phyloP scores from a whole-genome alignment of 2,797 vertebrate genomes.

The Tenualosa ilisha region DNA sequence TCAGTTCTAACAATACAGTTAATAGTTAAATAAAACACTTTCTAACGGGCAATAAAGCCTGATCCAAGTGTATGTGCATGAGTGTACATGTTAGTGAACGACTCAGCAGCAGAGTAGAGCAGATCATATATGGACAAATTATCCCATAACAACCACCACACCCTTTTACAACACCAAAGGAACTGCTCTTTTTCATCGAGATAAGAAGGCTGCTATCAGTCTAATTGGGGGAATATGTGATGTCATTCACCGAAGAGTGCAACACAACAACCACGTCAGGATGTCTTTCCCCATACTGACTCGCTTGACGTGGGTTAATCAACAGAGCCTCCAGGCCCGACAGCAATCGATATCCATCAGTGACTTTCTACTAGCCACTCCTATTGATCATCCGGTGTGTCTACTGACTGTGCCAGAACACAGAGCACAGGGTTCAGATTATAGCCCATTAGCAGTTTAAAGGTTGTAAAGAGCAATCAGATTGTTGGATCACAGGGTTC shows the following conservation, averaged over 20 bases:
- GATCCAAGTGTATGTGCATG: not conserved
- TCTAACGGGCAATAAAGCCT: not conserved
- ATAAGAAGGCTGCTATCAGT: not conserved
- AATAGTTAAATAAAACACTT: not conserved
- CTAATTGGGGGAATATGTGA: not conserved
- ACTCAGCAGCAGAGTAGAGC: not conserved
- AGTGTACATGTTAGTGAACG: not conserved
- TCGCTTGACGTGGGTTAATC: not conserved
- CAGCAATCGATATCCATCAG: slow-evolving; percentile 30
- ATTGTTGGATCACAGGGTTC: not conserved
- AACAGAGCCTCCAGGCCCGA: not conserved
- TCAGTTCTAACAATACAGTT: not conserved
- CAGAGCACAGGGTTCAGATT: not conserved
- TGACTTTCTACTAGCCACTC: slow-evolving; percentile 30
- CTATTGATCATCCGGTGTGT: slow-evolving; percentile 47
- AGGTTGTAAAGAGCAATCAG: not conserved
- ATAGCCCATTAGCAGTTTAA: not conserved
- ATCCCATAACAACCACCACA: not conserved
- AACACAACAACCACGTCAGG: not conserved
- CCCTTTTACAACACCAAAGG: not conserved
- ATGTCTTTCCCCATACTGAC: not conserved
- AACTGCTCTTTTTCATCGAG: not conserved
- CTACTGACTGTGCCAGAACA: not conserved
- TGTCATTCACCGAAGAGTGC: not conserved
- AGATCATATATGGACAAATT: not conserved